Conservation (phyloP, 2,888 invertebrate species). For the Philaethria dido region DNA sequence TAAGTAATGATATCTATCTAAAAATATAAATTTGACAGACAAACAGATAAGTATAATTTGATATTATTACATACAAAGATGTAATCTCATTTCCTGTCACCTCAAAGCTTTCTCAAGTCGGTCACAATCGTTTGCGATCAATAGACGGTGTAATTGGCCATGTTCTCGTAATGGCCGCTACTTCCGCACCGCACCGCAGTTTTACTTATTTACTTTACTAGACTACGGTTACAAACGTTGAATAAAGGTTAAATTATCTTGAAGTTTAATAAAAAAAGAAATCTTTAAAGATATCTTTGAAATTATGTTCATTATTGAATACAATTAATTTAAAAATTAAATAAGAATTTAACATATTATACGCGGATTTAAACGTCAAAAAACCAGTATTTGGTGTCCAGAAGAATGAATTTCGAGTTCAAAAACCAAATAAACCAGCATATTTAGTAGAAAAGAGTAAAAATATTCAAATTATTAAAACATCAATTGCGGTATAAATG, state of each 20-base stretch:
- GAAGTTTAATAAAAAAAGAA: no score
- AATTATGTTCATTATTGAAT: no score
- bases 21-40: not conserved
- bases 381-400: no score
- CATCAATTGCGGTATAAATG: no score
- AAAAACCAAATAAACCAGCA: no score
- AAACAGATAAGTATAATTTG: not conserved
- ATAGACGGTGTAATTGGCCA: constrained; percentile 55
- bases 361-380: no score
- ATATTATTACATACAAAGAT: not conserved
- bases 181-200: constrained; percentile 39
- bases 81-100: constrained; percentile 26
- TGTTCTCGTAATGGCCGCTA: constrained; percentile 40
- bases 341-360: no score
- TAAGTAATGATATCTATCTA: not conserved
- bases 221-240: not conserved
- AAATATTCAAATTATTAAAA: no score
- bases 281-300: no score
- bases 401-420: no score
- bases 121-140: constrained; percentile 53
- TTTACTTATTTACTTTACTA: constrained; percentile 36
- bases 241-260: not conserved
- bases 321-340: no score
- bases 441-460: no score
- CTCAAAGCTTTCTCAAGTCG: constrained; percentile 28